phyloP scores from a whole-genome alignment of 2,888 invertebrate species.

The Keiferia lycopersicella region DNA sequence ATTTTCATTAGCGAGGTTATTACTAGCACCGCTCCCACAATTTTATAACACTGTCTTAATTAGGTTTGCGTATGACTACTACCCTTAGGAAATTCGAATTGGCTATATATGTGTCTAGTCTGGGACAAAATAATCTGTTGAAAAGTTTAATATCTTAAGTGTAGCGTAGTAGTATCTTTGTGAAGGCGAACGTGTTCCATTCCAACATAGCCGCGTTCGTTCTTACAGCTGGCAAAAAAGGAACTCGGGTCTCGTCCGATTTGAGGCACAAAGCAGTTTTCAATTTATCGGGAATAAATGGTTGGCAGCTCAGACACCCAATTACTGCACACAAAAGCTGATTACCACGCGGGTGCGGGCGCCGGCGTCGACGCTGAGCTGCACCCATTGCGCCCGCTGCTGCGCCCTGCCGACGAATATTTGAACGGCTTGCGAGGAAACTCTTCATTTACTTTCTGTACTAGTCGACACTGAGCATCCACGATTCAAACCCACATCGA shows the following conservation, averaged over 20 bases:
- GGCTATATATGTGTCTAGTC: background rate
- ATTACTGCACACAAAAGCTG: constrained; percentile 80
- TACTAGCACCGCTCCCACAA: constrained; percentile 58
- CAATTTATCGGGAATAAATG: constrained; percentile 80
- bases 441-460: constrained; percentile 68
- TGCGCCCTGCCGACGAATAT: constrained; percentile 57
- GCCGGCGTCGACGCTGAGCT: constrained; percentile 39
- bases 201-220: constrained; percentile 36
- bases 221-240: constrained; percentile 51
- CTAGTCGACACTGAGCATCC: constrained; percentile 48
- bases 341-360: constrained; percentile 68
- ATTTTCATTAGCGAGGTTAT: constrained; percentile 73
- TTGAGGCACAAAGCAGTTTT: constrained; percentile 76
- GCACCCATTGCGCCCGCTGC: constrained; percentile 23
- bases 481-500: constrained; percentile 60
- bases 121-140: constrained; percentile 22
- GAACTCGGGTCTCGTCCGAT: constrained; percentile 63
- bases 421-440: constrained; percentile 66
- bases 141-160: background rate
- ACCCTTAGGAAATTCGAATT: constrained; percentile 13
- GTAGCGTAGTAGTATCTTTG: background rate
- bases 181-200: constrained; percentile 32
- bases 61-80: constrained; percentile 18
- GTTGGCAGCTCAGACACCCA: constrained; percentile 81
- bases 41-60: constrained; percentile 54